A percentile compares a stretch with the other conserved stretches of the same genome.
Evolutionary conservation across 2,888 invertebrate species (phyloP).

Genomic region (Dilophus febrilis): DNA sequence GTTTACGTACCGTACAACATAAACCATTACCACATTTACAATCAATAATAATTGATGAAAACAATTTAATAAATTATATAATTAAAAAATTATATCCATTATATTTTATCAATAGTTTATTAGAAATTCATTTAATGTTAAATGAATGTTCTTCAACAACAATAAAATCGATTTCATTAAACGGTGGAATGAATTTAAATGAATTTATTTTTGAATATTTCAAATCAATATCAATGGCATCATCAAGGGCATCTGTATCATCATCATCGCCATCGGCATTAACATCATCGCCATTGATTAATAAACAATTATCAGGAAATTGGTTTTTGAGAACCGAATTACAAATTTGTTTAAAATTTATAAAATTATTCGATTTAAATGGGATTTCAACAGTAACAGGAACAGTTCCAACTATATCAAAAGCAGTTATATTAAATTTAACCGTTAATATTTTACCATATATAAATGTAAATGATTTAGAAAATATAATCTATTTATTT

Average conservation of each 20-base stretch:
- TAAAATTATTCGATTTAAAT: conserved; percentile 20
- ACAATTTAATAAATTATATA: conserved; percentile 22
- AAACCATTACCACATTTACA: conserved; percentile 25
- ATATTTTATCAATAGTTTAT: conserved; percentile 20
- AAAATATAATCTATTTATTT: conserved; percentile 39
- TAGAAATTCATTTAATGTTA: conserved; percentile 19
- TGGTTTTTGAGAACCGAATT: no score
- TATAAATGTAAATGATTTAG: conserved; percentile 38
- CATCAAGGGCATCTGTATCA: no score
- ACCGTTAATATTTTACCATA: conserved; percentile 43
- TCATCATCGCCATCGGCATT: no score
- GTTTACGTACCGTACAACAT: conserved; percentile 9
- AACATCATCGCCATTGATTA: no score
- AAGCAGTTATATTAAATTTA: conserved; percentile 22
- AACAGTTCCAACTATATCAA: conserved; percentile 9
- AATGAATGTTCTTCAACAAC: no score
- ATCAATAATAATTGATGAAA: conserved; percentile 18
- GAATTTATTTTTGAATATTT: no score
- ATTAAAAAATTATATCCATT: conserved; percentile 23
- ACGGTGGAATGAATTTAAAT: no score
- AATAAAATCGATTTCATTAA: no score
- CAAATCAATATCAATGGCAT: no score
- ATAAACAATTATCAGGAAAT: no score
- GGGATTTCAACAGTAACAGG: conserved; percentile 11
- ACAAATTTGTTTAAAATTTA: no score